Conservation (phyloP, 2,888 invertebrate species). For the Euzetes globulus region DNA sequence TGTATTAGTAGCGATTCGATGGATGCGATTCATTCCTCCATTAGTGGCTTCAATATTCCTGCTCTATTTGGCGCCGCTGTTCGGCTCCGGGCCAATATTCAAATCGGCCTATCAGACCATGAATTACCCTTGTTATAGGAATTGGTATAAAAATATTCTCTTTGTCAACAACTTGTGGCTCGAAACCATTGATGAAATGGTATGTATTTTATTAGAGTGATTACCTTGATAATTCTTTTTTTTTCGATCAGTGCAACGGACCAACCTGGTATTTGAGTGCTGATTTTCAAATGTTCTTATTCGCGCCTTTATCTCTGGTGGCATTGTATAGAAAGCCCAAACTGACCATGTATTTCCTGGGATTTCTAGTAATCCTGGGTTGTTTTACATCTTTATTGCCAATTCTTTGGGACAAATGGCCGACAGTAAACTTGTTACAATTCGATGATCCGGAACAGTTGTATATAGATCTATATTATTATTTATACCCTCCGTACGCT, state of each 20-base stretch:
- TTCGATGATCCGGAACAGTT: neutral
- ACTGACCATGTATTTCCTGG: neutral
- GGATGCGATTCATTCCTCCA: neutral
- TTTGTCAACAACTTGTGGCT: neutral
- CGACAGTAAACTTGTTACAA: neutral
- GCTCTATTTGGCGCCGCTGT: neutral
- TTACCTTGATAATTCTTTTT: neutral
- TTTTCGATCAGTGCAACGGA: neutral
- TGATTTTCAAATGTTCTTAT: neutral
- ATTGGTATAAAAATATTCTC: neutral
- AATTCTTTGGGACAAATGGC: neutral
- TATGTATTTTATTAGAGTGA: neutral
- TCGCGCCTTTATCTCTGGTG: neutral
- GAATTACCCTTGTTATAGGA: neutral
- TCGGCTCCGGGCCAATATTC: neutral
- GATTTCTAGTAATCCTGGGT: neutral
- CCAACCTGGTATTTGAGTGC: neutral
- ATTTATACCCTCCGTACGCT: neutral
- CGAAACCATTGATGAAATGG: neutral
- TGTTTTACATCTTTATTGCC: neutral
- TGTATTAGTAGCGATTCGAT: neutral
- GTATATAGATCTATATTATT: neutral
- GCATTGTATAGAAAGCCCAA: neutral
- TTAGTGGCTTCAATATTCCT: neutral
- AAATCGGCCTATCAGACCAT: neutral